phyloP scores from a whole-genome alignment of 2,888 invertebrate genomes.

The Cheilosia vulpina region DNA sequence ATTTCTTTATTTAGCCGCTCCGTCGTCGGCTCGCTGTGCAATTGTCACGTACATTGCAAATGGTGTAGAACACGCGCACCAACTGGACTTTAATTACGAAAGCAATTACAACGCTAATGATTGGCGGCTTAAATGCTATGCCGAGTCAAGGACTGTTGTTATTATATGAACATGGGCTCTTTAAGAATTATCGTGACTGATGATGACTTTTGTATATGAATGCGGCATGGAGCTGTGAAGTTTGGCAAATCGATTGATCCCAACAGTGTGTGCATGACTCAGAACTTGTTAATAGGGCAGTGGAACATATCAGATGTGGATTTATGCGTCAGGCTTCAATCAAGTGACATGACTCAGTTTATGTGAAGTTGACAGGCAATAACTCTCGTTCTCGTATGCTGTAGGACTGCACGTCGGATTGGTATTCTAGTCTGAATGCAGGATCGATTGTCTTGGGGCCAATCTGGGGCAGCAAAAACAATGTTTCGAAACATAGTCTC shows the following conservation, averaged over 20 bases:
- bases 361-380: too few species aligned
- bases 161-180: slow-evolving; percentile 1
- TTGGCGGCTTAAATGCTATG: slow-evolving; percentile 57
- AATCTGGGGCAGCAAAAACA: too few species aligned
- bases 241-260: neutral
- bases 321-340: too few species aligned
- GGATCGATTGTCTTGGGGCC: too few species aligned
- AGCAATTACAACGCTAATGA: slow-evolving; percentile 69
- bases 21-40: slow-evolving; percentile 30
- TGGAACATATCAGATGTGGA: too few species aligned
- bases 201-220: neutral
- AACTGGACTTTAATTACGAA: slow-evolving; percentile 71
- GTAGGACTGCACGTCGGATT: too few species aligned
- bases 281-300: neutral
- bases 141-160: neutral
- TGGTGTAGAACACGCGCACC: slow-evolving; percentile 71
- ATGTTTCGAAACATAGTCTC: too few species aligned
- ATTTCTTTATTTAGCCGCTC: slow-evolving; percentile 51
- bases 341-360: too few species aligned
- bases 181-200: neutral
- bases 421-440: too few species aligned
- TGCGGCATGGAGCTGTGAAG: neutral
- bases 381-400: too few species aligned
- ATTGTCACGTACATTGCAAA: slow-evolving; percentile 70
- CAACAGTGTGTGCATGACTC: neutral